Percentiles rank a stretch among this genome's conserved stretches.
Conservation (phyloP, 2,888 invertebrate species). For the Dryocosmus kuriphilus region DNA sequence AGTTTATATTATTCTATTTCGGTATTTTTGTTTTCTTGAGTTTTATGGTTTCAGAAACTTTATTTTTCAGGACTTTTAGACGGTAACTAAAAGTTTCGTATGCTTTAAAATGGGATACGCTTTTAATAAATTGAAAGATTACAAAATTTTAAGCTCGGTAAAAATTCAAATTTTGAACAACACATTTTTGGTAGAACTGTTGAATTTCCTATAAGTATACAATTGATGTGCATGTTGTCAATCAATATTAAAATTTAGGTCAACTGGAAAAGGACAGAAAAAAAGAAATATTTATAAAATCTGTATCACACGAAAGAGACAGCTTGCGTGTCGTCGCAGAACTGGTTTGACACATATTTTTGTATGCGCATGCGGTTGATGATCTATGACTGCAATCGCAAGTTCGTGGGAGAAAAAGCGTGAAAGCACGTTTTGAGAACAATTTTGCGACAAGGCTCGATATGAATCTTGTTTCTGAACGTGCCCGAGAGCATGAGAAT, state of each 20-base stretch:
- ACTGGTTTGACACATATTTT: slow-evolving; percentile 29
- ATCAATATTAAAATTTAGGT: slow-evolving; percentile 45
- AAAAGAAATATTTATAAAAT: slow-evolving; percentile 29
- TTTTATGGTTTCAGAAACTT: no score
- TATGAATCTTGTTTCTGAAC: slow-evolving; percentile 24
- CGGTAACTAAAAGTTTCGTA: no score
- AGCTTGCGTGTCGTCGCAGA: slow-evolving; percentile 19
- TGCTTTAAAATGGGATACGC: no score
- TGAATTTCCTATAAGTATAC: no score
- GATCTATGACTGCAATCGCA: slow-evolving; percentile 24
- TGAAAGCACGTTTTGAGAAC: slow-evolving; percentile 36
- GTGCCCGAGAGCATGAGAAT: slow-evolving; percentile 17
- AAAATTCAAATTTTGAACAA: no score
- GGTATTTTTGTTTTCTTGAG: no score
- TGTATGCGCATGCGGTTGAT: slow-evolving; percentile 19
- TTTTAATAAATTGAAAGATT: no score
- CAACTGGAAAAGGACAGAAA: slow-evolving; percentile 33
- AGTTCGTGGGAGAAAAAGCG: slow-evolving; percentile 28
- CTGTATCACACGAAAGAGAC: slow-evolving; percentile 24
- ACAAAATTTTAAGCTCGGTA: no score
- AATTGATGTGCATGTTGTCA: slow-evolving; percentile 1
- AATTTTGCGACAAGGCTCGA: slow-evolving; percentile 19
- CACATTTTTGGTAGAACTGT: no score
- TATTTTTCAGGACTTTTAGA: no score
- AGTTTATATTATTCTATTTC: no score